Conservation (phyloP, 2,797 vertebrate genomes). For the Sebastes jordani region DNA sequence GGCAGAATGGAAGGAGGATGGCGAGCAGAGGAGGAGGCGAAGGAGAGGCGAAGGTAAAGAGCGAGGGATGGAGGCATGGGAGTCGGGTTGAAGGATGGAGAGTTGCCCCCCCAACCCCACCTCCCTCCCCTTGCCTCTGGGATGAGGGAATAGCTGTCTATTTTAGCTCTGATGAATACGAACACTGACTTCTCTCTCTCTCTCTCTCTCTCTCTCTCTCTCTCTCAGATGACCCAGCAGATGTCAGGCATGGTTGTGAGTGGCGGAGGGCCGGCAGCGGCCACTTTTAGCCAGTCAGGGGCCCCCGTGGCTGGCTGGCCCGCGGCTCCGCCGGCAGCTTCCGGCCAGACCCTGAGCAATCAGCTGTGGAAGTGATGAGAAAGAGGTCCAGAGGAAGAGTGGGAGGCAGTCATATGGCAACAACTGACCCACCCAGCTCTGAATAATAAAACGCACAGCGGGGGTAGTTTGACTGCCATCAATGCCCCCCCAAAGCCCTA, state of each 20-base stretch:
- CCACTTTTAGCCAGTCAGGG: constrained; percentile 85
- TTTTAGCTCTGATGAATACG: constrained; percentile 5
- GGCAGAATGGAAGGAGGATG: constrained; percentile 28
- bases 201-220: background rate
- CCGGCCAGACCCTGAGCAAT: constrained; percentile 97
- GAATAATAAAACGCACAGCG: constrained; percentile 69
- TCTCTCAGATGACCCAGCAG: constrained; percentile 91
- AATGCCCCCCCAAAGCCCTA: constrained; percentile 55
- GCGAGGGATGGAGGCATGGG: background rate
- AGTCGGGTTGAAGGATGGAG: background rate
- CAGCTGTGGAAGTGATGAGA: constrained; percentile 95
- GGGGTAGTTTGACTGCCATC: constrained; percentile 23
- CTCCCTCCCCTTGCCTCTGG: background rate
- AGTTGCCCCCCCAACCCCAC: background rate
- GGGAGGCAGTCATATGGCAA: background rate
- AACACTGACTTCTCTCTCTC: background rate
- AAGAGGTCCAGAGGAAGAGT: constrained; percentile 13
- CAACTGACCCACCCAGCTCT: constrained; percentile 44
- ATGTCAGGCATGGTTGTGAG: constrained; percentile 90
- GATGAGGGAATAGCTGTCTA: background rate
- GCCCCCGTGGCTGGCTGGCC: constrained; percentile 86
- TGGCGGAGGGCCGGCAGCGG: constrained; percentile 64
- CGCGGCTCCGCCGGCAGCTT: constrained; percentile 66
- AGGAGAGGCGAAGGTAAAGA: constrained; percentile 10
- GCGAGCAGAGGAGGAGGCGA: background rate